Evolutionary conservation across 2,888 invertebrate species (phyloP).

Genomic region (Neria commutata): DNA sequence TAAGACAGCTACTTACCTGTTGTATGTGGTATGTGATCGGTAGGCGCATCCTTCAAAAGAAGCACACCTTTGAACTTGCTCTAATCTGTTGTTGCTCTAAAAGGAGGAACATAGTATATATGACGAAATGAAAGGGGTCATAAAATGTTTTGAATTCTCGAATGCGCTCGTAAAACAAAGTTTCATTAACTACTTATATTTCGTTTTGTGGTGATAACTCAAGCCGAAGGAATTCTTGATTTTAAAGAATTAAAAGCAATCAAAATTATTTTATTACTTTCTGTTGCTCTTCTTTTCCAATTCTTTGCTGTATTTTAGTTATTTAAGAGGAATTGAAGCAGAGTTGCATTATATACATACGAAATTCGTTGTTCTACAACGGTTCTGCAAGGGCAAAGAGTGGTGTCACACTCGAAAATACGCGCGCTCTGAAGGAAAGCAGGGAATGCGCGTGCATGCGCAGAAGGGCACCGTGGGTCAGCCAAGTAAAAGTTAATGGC

Average conservation of each 20-base stretch:
- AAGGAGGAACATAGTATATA: not conserved
- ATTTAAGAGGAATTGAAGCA: too few species aligned
- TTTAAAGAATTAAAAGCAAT: constrained; percentile 1
- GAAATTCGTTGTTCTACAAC: not conserved
- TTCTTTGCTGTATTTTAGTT: too few species aligned
- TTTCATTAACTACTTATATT: too few species aligned
- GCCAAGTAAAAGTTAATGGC: too few species aligned
- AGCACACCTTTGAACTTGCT: not conserved
- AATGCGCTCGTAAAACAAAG: not conserved
- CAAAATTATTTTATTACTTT: not conserved
- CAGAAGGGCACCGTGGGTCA: too few species aligned
- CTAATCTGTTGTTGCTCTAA: not conserved
- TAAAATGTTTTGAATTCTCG: not conserved
- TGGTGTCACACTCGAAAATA: too few species aligned
- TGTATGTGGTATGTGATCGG: too few species aligned
- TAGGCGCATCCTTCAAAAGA: too few species aligned
- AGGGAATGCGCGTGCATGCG: too few species aligned
- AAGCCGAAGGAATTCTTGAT: not conserved
- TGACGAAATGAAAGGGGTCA: not conserved
- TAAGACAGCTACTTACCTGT: too few species aligned
- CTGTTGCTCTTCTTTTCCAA: not conserved
- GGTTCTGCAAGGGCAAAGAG: not conserved
- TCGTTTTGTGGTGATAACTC: not conserved
- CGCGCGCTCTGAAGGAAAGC: too few species aligned
- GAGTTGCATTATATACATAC: too few species aligned